Evolutionary conservation across 2,888 invertebrate species (phyloP).

Genomic region (Drosophila borborema): DNA sequence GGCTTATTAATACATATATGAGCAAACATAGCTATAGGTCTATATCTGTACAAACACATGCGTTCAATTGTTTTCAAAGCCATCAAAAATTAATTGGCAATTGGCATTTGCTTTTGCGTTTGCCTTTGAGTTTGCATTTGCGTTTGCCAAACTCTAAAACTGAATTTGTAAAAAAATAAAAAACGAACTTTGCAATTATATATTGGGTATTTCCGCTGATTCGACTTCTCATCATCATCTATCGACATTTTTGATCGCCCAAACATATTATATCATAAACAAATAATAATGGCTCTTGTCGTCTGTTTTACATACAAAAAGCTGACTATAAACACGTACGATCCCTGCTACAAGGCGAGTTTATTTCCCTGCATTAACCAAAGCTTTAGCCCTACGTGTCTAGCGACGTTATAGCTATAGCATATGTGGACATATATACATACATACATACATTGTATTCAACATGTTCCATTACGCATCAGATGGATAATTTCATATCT

Average conservation of each 20-base stretch:
- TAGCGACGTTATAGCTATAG: neutral
- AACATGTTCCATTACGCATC: neutral
- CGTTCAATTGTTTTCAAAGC: constrained; percentile 30
- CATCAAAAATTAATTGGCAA: constrained; percentile 40
- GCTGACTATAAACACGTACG: constrained; percentile 52
- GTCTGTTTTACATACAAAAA: constrained; percentile 7
- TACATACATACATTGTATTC: neutral
- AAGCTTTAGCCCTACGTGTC: constrained; percentile 39
- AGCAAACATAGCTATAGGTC: neutral
- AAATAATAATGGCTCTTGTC: constrained; percentile 20
- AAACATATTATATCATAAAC: constrained; percentile 34
- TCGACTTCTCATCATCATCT: constrained; percentile 2
- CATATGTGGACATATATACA: neutral
- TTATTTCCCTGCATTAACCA: constrained; percentile 14
- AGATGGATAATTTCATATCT: neutral
- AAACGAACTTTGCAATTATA: neutral
- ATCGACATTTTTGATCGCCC: constrained; percentile 20
- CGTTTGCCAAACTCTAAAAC: constrained; percentile 5
- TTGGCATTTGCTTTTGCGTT: constrained; percentile 5
- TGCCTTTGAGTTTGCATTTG: too few relatives aligned
- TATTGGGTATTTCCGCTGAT: neutral
- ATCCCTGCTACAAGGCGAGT: constrained; percentile 16
- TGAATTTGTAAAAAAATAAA: constrained; percentile 3
- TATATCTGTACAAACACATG: neutral
- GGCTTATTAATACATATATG: constrained; percentile 39